Evolutionary conservation across 2,797 vertebrate genomes (phyloP).

Genomic region (Pangasius larnaudii): DNA sequence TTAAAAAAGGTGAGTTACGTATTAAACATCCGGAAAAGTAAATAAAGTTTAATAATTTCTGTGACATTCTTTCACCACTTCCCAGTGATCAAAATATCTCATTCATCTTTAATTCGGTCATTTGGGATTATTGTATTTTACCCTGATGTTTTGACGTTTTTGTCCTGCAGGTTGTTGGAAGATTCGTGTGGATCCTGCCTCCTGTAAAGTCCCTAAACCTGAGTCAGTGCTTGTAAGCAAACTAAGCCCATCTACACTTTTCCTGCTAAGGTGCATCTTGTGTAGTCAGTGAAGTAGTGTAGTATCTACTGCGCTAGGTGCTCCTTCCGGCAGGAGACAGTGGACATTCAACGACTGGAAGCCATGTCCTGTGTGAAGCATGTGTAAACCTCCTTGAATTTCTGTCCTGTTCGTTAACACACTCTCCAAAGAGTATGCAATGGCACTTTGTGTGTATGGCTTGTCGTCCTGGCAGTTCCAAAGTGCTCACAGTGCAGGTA

Average conservation of each 20-base stretch:
- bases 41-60: neutral
- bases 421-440: neutral
- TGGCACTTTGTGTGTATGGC: neutral
- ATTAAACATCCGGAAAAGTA: neutral
- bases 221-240: neutral
- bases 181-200: neutral
- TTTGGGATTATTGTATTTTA: neutral
- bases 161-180: constrained; percentile 6
- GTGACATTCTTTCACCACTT: neutral
- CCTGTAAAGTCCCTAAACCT: neutral
- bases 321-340: constrained; percentile 94
- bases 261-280: constrained; percentile 99
- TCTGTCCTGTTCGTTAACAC: neutral
- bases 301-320: constrained; percentile 99
- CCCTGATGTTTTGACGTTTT: constrained; percentile 7
- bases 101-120: neutral
- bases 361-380: neutral
- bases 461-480: constrained; percentile 83
- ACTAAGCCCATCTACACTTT: constrained; percentile 31
- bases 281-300: constrained; percentile 95
- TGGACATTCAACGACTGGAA: constrained; percentile 28
- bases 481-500: constrained; percentile 99
- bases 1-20: too few species aligned
- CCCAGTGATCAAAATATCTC: neutral
- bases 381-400: neutral